These are phyloP conservation scores for Cheilosia pagana DNA, from an alignment of 2,888 invertebrate genomes.

Conservation along the genomic window DNA sequence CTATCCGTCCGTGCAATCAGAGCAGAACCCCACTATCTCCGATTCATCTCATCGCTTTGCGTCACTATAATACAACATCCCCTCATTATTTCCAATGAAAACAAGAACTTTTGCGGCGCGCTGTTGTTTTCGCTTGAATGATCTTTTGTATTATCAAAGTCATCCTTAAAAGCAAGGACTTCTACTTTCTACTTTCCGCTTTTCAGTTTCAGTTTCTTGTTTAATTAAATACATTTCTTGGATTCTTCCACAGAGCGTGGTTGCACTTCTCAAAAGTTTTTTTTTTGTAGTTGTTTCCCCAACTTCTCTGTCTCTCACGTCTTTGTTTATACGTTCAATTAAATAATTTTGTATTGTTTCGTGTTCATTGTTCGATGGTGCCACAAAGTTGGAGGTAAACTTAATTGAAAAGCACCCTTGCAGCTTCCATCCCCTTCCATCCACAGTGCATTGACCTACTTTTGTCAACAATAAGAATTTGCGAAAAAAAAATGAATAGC, in stretches of 20 bases:
- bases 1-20: no score
- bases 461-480: conserved; percentile 23
- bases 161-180: conserved; percentile 30
- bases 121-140: conserved; percentile 53
- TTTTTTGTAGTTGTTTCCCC: conserved; percentile 11
- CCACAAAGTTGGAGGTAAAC: conserved; percentile 14
- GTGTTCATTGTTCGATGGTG: conserved; percentile 34
- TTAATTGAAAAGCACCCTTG: conserved; percentile 36
- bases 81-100: conserved; percentile 8
- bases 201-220: conserved; percentile 36
- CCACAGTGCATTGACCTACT: conserved; percentile 51
- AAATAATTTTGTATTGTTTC: conserved; percentile 66
- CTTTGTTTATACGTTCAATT: conserved; percentile 60
- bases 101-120: conserved; percentile 9
- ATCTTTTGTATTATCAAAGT: conserved; percentile 48
- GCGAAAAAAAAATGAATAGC: neutral
- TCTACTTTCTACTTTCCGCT: conserved; percentile 25
- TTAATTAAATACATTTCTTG: conserved; percentile 69
- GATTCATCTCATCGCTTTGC: neutral
- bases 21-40: no score
- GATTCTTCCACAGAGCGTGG: conserved; percentile 59
- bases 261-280: conserved; percentile 13
- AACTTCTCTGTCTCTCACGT: neutral
- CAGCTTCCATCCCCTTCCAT: neutral
- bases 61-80: neutral